phyloP scores from a whole-genome alignment of 2,113 vertebrate species.

The Mirza zaza region DNA sequence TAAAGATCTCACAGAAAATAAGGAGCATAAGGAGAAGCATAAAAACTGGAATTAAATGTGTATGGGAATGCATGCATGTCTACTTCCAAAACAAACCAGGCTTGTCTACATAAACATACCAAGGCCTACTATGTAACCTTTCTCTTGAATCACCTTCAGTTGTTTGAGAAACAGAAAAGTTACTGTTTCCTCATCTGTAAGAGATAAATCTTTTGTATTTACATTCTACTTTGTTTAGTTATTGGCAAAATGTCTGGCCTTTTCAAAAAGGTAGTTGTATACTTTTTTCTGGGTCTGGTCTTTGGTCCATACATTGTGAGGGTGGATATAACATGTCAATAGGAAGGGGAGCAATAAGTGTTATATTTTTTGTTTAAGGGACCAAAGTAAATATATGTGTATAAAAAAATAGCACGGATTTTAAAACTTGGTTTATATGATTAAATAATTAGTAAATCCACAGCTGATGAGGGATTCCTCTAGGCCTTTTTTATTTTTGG shows the following conservation, averaged over 20 bases:
- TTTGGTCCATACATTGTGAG: background rate
- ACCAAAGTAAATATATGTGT: background rate
- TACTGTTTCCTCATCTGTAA: slow-evolving; percentile 26
- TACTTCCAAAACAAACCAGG: background rate
- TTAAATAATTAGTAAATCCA: background rate
- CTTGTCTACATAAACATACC: background rate
- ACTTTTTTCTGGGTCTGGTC: background rate
- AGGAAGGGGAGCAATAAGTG: background rate
- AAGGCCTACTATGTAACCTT: background rate
- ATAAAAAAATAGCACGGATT: background rate
- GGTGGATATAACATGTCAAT: background rate
- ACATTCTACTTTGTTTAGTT: slow-evolving; percentile 4
- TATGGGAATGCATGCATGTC: background rate
- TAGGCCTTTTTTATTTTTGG: background rate
- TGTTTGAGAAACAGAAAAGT: background rate
- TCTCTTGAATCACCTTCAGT: background rate
- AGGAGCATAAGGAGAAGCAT: background rate
- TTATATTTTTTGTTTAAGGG: background rate
- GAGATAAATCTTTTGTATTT: slow-evolving; percentile 35
- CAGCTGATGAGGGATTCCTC: background rate
- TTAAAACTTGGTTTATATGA: slow-evolving; percentile 34
- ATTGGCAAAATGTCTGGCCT: background rate
- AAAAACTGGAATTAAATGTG: background rate
- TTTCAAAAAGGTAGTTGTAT: background rate
- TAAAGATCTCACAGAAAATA: slow-evolving; percentile 12